Percentiles rank a stretch among this genome's conserved stretches.
These are phyloP conservation scores for Dolichotis patagonum DNA, from an alignment of 2,113 vertebrate genomes.

Conservation along the genomic window DNA sequence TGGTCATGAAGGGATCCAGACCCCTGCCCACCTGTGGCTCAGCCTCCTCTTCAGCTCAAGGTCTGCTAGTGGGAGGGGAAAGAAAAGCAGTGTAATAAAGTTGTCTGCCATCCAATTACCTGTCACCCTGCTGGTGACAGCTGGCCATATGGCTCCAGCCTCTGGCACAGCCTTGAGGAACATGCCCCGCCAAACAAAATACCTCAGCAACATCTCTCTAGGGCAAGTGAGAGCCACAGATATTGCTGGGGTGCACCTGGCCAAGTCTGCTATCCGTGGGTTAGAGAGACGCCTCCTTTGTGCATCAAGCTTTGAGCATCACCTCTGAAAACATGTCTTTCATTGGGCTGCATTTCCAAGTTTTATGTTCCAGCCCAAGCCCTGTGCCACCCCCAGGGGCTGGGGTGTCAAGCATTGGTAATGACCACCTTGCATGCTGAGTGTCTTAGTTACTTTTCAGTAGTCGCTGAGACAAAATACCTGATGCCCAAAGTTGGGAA, in stretches of 20 bases:
- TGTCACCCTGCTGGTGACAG: background rate
- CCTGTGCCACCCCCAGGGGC: background rate
- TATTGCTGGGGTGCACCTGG: background rate
- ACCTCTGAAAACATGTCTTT: background rate
- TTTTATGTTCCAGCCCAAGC: background rate
- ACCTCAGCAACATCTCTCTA: background rate
- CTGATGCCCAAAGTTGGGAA: no score
- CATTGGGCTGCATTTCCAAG: background rate
- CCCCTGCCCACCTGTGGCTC: background rate
- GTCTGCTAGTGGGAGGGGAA: background rate
- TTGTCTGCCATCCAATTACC: fast-evolving
- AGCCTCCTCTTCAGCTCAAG: background rate
- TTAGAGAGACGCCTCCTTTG: background rate
- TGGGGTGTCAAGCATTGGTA: background rate
- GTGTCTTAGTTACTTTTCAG: no score
- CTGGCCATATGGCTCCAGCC: no score
- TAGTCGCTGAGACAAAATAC: no score
- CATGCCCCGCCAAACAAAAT: no score
- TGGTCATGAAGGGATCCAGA: background rate
- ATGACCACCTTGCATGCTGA: no score
- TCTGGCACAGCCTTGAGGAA: background rate
- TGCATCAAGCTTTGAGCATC: background rate
- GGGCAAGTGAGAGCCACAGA: no score
- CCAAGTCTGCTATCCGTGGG: fast-evolving
- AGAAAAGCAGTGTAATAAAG: background rate